Conservation (phyloP, 2,888 invertebrate species). For the Azorinus chamasolen region DNA sequence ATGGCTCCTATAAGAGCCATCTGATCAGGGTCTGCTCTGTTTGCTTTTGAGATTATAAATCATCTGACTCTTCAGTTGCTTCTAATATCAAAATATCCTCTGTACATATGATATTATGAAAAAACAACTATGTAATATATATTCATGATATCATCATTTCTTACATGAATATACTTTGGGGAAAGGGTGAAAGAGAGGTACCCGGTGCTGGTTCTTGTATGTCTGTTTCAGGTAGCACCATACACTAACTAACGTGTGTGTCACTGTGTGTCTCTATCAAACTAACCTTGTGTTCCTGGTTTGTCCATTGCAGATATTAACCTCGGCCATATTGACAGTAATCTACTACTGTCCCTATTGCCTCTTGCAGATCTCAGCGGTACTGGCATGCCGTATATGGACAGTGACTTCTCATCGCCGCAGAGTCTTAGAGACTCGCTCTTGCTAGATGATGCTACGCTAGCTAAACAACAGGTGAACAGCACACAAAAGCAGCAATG, state of each 20-base stretch:
- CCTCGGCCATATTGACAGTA: conserved; percentile 73
- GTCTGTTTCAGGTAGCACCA: background rate
- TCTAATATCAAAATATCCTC: no score
- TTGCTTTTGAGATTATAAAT: no score
- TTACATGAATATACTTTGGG: no score
- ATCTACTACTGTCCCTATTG: conserved; percentile 72
- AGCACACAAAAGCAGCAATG: no score
- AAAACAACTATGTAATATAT: no score
- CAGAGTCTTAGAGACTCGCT: conserved; percentile 62
- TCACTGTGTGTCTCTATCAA: conserved; percentile 20
- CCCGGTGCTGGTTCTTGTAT: no score
- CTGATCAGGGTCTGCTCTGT: no score
- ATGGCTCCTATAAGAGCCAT: no score
- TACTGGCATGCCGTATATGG: conserved; percentile 77
- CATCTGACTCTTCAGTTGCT: no score
- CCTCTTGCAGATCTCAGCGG: conserved; percentile 75
- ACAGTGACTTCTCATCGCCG: conserved; percentile 70
- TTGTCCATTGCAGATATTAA: conserved; percentile 73
- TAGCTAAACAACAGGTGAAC: conserved; percentile 80
- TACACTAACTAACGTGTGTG: conserved; percentile 12
- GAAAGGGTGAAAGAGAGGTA: no score
- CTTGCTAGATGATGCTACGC: conserved; percentile 74
- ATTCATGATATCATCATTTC: no score
- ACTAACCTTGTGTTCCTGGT: conserved; percentile 41
- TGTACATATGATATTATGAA: background rate